phyloP scores from a whole-genome alignment of 2,888 invertebrate genomes.

The Leucania comma region DNA sequence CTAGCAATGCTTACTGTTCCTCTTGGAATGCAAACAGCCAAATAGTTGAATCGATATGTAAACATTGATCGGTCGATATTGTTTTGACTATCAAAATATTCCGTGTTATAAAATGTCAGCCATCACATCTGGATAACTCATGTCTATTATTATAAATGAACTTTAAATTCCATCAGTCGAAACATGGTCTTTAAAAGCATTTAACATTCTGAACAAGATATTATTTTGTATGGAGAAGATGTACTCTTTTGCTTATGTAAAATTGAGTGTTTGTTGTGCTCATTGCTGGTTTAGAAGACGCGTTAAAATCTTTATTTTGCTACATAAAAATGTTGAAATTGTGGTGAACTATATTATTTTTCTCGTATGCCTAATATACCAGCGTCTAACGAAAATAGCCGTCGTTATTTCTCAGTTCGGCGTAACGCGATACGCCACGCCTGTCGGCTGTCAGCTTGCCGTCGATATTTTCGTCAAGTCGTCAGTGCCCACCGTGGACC shows the following conservation, averaged over 20 bases:
- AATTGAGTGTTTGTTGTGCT: slow-evolving; percentile 15
- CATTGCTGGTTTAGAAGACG: slow-evolving; percentile 29
- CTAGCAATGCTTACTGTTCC: slow-evolving; percentile 73
- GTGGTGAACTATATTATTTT: slow-evolving; percentile 53
- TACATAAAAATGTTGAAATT: slow-evolving; percentile 50
- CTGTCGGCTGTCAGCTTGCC: slow-evolving; percentile 80
- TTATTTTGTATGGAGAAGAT: slow-evolving; percentile 19
- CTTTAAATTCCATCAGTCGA: slow-evolving; percentile 63
- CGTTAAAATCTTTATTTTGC: slow-evolving; percentile 34
- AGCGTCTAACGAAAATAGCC: slow-evolving; percentile 77
- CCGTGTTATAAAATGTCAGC: slow-evolving; percentile 73
- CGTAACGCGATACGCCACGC: slow-evolving; percentile 83
- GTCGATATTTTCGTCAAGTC: slow-evolving; percentile 87
- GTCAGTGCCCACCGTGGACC: slow-evolving; percentile 70
- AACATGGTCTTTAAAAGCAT: slow-evolving; percentile 50
- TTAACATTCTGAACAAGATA: slow-evolving; percentile 34
- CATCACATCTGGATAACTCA: slow-evolving; percentile 57
- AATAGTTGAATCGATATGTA: slow-evolving; percentile 75
- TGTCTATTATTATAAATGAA: slow-evolving; percentile 64
- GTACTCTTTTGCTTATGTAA: slow-evolving; percentile 9
- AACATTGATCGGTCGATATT: slow-evolving; percentile 76
- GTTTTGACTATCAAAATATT: slow-evolving; percentile 70
- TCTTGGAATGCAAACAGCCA: slow-evolving; percentile 80
- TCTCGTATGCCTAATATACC: slow-evolving; percentile 69
- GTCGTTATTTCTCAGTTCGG: slow-evolving; percentile 78